phyloP scores from a whole-genome alignment of 2,888 invertebrate species.

The Julus scanicus region DNA sequence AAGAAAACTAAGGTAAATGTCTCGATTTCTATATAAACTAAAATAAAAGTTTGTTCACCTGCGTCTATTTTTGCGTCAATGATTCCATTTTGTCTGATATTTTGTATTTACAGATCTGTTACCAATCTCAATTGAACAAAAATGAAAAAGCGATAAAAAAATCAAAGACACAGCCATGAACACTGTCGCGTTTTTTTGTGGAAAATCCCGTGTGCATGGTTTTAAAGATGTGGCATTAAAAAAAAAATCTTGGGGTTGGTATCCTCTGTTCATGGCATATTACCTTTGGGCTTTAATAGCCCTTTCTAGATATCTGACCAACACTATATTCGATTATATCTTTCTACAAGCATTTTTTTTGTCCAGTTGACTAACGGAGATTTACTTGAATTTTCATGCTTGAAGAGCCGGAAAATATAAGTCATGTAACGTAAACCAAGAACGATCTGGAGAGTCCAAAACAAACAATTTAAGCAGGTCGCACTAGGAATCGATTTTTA shows the following conservation, averaged over 20 bases:
- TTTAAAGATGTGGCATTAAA: too few relatives aligned
- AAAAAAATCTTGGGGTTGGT: too few relatives aligned
- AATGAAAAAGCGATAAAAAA: background rate
- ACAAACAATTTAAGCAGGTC: slow-evolving; percentile 9
- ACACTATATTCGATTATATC: too few relatives aligned
- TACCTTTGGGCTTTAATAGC: too few relatives aligned
- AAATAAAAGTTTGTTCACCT: background rate
- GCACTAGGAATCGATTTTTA: background rate
- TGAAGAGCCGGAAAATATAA: background rate
- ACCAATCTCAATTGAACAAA: background rate
- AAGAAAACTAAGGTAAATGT: slow-evolving; percentile 9
- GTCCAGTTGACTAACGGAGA: too few relatives aligned
- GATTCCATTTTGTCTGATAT: background rate
- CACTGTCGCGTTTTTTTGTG: too few relatives aligned
- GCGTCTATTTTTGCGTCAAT: background rate
- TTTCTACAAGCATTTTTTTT: too few relatives aligned
- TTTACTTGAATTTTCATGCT: background rate
- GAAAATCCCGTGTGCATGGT: too few relatives aligned
- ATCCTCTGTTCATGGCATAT: too few relatives aligned
- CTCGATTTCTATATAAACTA: background rate
- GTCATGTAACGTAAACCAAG: background rate
- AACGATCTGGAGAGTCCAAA: background rate
- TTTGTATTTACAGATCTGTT: background rate
- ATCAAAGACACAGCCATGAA: background rate
- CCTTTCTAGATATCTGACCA: too few relatives aligned